Base-by-base conservation (phyloP, 2,888 invertebrate species). In the Crocallis elinguaria region DNA sequence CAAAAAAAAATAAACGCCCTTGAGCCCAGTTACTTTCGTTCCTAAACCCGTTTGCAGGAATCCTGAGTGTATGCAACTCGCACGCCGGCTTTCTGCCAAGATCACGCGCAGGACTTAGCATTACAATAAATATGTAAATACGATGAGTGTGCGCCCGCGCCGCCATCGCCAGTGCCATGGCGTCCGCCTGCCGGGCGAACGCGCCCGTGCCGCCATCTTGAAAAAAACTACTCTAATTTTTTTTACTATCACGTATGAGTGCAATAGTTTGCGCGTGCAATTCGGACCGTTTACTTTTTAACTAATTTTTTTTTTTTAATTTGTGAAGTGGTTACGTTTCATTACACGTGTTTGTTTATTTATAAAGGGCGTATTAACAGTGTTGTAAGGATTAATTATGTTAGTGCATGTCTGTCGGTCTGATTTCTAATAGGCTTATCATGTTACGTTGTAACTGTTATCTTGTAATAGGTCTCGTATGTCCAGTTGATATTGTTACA, bases 71-170 rank as follows among this genome's bases (percentile, higher is more conserved):
- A 51, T 56, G 60, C 58, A 49, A 38, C 37, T 13, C 30, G 38
- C 37, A 33, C 45, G 49, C 49, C 38, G 51, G 56, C 59, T 59
- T 60, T 59, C 63, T 60, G 63, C 64, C 61, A 50, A 56, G 55
- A 55, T 57, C 56, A 60, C 54, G 53, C 56, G 56, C 71, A 84
- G 84, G 81, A 82, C 79, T 74, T 76, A 72, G 74, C 76, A 81
- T 81, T 80, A 80, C 79, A 81, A 81, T 84, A 84, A 79, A 82
- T 83, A 84, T 85, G 85, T 83, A 85, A 84, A 77, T 75, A 59
- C 53, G 54, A 61, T 49, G 55, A 57, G 57, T 55, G 50, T 81
- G 81, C 82, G 84, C 79, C 59, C 62, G 74, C 81, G 84, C 83
- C 71, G 52, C 39, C 53, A 71, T 57, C n/a, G 64, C 67, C 86